Evolutionary conservation across 1,140 invertebrate species (phyloP), one percentile per base, ranked within the genome.

Genomic region (Pseudomyrmex flavicornis): DNA sequence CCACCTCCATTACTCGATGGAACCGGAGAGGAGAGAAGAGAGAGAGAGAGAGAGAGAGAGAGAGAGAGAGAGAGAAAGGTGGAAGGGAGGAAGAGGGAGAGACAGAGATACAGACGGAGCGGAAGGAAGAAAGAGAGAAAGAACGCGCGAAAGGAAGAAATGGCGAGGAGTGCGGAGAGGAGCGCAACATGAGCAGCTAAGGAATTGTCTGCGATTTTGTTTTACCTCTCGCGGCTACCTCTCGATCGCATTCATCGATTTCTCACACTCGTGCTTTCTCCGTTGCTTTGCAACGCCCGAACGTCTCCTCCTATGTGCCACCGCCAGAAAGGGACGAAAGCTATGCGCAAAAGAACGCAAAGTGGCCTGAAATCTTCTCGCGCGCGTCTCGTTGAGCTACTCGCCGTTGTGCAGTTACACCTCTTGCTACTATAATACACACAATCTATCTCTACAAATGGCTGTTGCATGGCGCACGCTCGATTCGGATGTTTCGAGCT

Each of bases 161-260:
- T 58, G 44, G 76, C 76, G 66, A 85, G 73, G 26, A 82, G 59
- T 44, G 46, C 4, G 54, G 46, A 86, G 84, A 84, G 74, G 61
- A 86, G 73, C 87, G 87, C 87, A 88, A 89, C 90, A 88, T 86
- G 59, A 44, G 44, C 66, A 66, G 88, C 86, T 85, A 88, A 87
- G 87, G 86, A 92, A 91, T 91, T 90, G 91, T 92, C 90, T 92
- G 92, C 89, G 88, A 92, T 92, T 92, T 92, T 89, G 90, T 92
- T 92, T 92, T 91, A 91, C 86, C 89, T 88, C 83, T 83, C 87
- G 89, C 87, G 83, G 86, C 89, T 88, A 89, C 87, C 87, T 90
- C 89, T 91, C 93, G 93, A 94, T 94, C 92, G 92, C 85, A 91
- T 91, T 93, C 93, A 92, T 94, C 92, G 93, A 94, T 94, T 94